These are phyloP conservation scores for Agonum fuliginosum DNA, from an alignment of 2,888 invertebrate species.

Conservation along the genomic window DNA sequence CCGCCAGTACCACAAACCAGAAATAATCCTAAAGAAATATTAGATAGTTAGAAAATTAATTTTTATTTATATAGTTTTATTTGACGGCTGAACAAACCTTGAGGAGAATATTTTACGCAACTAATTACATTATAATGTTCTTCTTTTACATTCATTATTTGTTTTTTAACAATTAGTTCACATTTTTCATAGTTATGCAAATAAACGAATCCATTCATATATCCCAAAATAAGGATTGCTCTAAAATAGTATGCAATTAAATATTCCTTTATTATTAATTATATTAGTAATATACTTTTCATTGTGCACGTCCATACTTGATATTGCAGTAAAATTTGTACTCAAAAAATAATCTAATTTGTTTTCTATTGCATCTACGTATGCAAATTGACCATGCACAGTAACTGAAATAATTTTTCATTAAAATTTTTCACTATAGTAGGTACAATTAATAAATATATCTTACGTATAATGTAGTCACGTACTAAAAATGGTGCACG, in stretches of 20 bases:
- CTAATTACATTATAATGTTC: constrained; percentile 63
- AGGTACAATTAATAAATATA: neutral
- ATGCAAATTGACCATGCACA: constrained; percentile 73
- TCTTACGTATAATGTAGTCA: constrained; percentile 76
- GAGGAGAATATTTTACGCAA: constrained; percentile 76
- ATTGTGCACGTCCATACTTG: constrained; percentile 73
- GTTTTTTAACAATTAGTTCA: constrained; percentile 63
- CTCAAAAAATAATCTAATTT: constrained; percentile 72
- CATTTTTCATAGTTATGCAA: constrained; percentile 72
- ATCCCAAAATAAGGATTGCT: constrained; percentile 73
- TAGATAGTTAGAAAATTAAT: constrained; percentile 11
- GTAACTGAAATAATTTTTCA: constrained; percentile 69
- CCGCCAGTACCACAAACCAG: constrained; percentile 77
- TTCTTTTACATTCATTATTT: constrained; percentile 58
- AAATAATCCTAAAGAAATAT: constrained; percentile 72
- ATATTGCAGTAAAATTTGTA: constrained; percentile 66
- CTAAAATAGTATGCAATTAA: constrained; percentile 68
- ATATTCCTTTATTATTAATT: constrained; percentile 12
- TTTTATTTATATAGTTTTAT: constrained; percentile 28
- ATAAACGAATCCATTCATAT: constrained; percentile 73
- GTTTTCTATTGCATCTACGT: constrained; percentile 74
- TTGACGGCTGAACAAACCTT: constrained; percentile 72
- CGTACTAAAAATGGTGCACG: constrained; percentile 74
- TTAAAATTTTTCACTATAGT: neutral
- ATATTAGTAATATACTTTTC: constrained; percentile 71